Conservation (phyloP, 2,797 vertebrate genomes). For the Anableps anableps region DNA sequence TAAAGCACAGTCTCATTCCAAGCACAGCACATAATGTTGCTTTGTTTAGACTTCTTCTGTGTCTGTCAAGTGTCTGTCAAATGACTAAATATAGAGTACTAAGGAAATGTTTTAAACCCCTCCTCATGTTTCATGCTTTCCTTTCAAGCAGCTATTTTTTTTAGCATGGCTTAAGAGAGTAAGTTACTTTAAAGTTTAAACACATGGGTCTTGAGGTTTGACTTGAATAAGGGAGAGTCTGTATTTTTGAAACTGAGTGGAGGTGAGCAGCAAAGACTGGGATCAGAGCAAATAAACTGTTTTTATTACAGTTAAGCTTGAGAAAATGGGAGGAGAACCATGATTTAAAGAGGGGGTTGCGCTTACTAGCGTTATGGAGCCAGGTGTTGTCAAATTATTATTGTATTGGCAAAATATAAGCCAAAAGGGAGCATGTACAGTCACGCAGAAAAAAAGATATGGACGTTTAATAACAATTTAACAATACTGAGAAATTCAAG, state of each 20-base stretch:
- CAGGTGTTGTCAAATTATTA: too few relatives aligned
- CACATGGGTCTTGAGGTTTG: background rate
- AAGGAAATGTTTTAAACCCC: background rate
- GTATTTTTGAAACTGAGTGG: background rate
- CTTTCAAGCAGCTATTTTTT: background rate
- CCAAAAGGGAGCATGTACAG: too few relatives aligned
- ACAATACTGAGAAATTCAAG: too few relatives aligned
- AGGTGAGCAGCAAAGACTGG: background rate
- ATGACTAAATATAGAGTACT: background rate
- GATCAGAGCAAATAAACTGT: too few relatives aligned
- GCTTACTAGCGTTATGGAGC: too few relatives aligned
- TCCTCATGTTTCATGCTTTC: background rate
- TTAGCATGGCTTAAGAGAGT: background rate
- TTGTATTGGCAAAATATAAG: too few relatives aligned
- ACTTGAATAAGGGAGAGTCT: background rate
- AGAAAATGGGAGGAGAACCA: too few relatives aligned
- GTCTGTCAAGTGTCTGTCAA: background rate
- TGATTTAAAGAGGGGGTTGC: too few relatives aligned
- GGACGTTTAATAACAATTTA: too few relatives aligned
- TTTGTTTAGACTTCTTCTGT: conserved; percentile 1
- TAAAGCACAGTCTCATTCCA: background rate
- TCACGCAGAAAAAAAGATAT: too few relatives aligned
- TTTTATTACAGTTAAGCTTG: too few relatives aligned
- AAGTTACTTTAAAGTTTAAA: background rate
- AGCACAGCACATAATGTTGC: background rate